Evolutionary conservation across 2,888 invertebrate species (phyloP).

Genomic region (Epirrhoe alternata): DNA sequence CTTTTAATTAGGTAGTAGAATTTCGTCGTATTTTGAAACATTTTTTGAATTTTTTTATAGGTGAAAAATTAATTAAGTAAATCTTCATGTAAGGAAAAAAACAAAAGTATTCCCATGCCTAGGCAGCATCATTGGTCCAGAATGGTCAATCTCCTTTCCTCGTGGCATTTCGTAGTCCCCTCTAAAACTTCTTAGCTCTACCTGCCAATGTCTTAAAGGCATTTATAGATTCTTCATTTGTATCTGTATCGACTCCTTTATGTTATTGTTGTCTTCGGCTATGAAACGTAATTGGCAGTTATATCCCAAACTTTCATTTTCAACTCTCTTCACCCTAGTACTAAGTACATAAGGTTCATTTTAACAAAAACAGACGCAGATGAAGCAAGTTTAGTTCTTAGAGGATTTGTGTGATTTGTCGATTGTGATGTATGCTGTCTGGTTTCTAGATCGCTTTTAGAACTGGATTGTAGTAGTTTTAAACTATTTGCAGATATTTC

Average conservation of each 20-base stretch:
- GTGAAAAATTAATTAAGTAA: too few relatives aligned
- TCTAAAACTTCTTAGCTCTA: slow-evolving; percentile 49
- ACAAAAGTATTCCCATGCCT: too few relatives aligned
- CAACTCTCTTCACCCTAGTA: slow-evolving; percentile 41
- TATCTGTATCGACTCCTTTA: slow-evolving; percentile 81
- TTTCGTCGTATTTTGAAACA: too few relatives aligned
- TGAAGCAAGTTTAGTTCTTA: slow-evolving; percentile 14
- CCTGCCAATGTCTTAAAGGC: slow-evolving; percentile 75
- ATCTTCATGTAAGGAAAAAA: too few relatives aligned
- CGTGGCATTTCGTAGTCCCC: too few relatives aligned
- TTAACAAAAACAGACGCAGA: slow-evolving; percentile 28
- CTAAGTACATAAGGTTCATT: slow-evolving; percentile 27
- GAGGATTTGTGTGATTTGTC: slow-evolving; percentile 35
- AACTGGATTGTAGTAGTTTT: not conserved
- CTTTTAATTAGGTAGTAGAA: too few relatives aligned
- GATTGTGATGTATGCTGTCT: slow-evolving; percentile 41
- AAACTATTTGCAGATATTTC: not conserved
- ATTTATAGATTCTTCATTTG: slow-evolving; percentile 84
- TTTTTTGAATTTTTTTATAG: too few relatives aligned
- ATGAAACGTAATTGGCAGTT: slow-evolving; percentile 74
- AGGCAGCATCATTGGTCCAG: too few relatives aligned
- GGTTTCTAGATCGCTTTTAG: slow-evolving; percentile 28
- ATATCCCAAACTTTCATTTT: slow-evolving; percentile 54
- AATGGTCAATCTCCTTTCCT: too few relatives aligned
- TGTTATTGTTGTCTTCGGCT: slow-evolving; percentile 77